Conservation (phyloP, 2,888 invertebrate species). For the Euclidia mi region DNA sequence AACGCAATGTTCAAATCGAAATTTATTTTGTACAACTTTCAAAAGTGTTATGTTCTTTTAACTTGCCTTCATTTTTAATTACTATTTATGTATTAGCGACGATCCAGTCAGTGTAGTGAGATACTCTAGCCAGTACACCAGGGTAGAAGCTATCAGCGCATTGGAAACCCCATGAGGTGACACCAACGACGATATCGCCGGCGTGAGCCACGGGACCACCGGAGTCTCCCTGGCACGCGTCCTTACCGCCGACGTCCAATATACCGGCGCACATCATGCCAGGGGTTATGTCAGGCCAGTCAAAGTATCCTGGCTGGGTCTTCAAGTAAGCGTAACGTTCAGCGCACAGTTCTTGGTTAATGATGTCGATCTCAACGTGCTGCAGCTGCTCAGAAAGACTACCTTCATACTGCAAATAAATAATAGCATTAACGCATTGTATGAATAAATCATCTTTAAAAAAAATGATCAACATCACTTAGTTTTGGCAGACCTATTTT, state of each 20-base stretch:
- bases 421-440: too few species aligned
- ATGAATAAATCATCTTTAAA: too few species aligned
- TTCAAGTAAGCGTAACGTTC: slow-evolving; percentile 66
- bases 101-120: slow-evolving; percentile 66
- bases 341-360: slow-evolving; percentile 71
- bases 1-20: too few species aligned
- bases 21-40: too few species aligned
- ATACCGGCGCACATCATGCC: slow-evolving; percentile 80
- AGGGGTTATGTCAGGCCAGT: slow-evolving; percentile 63
- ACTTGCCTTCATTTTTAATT: too few species aligned
- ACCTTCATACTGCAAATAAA: slow-evolving; percentile 49
- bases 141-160: slow-evolving; percentile 61
- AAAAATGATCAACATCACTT: too few species aligned
- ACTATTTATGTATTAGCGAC: slow-evolving; percentile 53
- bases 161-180: slow-evolving; percentile 63
- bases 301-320: slow-evolving; percentile 51
- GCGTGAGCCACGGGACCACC: slow-evolving; percentile 74
- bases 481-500: too few species aligned
- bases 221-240: slow-evolving; percentile 70
- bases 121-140: slow-evolving; percentile 66
- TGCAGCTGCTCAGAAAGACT: slow-evolving; percentile 57
- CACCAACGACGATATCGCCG: slow-evolving; percentile 59
- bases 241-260: slow-evolving; percentile 66
- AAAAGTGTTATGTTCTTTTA: too few species aligned
- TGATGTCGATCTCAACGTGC: slow-evolving; percentile 65